These are phyloP conservation scores for Schizothorax lantsangensis DNA, from an alignment of 2,797 vertebrate genomes.

Conservation along the genomic window DNA sequence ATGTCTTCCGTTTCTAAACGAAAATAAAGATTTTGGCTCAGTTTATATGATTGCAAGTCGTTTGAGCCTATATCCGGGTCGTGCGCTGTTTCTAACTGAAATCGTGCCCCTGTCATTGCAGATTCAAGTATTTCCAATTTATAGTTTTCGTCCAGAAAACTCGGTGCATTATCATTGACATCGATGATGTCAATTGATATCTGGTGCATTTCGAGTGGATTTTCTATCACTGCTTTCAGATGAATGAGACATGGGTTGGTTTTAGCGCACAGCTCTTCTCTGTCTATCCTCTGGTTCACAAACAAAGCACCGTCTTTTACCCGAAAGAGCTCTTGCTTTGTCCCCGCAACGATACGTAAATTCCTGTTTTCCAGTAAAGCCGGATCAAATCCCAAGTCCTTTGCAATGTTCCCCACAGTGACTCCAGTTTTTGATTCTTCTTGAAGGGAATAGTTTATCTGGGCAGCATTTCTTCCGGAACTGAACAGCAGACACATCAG, in stretches of 20 bases:
- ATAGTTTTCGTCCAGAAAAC: constrained; percentile 76
- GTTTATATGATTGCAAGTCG: constrained; percentile 78
- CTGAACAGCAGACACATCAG: constrained; percentile 63
- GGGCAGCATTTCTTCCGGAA: constrained; percentile 65
- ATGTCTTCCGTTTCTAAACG: constrained; percentile 76
- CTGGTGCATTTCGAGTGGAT: constrained; percentile 79
- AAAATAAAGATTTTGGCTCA: constrained; percentile 77
- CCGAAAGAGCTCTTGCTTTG: constrained; percentile 80
- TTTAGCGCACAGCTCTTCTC: constrained; percentile 80
- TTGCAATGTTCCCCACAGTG: constrained; percentile 79
- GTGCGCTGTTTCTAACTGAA: constrained; percentile 81
- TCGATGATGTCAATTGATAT: constrained; percentile 76
- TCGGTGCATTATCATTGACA: constrained; percentile 81
- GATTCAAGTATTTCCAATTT: constrained; percentile 78
- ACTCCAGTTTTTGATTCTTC: constrained; percentile 78
- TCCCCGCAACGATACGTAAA: constrained; percentile 78
- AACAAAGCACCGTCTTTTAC: constrained; percentile 77
- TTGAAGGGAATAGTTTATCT: constrained; percentile 77
- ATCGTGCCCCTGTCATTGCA: constrained; percentile 72
- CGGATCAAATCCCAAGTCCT: constrained; percentile 77
- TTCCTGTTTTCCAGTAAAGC: constrained; percentile 69
- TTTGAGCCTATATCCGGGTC: constrained; percentile 81
- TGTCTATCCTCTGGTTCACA: constrained; percentile 78
- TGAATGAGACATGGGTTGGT: constrained; percentile 71
- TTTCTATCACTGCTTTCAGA: constrained; percentile 80